phyloP scores from a whole-genome alignment of 2,888 invertebrate species.

The Perdita meconis region DNA sequence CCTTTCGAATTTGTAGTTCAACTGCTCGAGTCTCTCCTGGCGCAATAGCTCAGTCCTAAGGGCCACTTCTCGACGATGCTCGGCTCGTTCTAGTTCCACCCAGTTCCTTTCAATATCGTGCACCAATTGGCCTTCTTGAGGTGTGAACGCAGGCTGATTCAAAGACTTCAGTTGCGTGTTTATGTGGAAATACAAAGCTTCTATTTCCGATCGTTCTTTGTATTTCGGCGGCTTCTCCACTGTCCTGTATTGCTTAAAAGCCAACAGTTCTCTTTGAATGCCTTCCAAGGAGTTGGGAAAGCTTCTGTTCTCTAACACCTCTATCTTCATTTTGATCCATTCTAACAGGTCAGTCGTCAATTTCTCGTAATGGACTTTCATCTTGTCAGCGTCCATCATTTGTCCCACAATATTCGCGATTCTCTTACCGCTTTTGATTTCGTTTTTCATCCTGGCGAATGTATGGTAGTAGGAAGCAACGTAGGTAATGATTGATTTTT shows the following conservation, averaged over 20 bases:
- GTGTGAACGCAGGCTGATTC: constrained; percentile 93
- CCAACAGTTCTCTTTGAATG: constrained; percentile 94
- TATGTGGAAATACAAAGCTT: constrained; percentile 97
- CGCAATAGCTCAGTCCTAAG: constrained; percentile 94
- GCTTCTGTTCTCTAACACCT: constrained; percentile 92
- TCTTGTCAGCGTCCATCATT: constrained; percentile 97
- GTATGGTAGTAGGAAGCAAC: constrained; percentile 99
- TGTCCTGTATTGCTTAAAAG: constrained; percentile 98
- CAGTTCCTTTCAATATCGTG: constrained; percentile 98
- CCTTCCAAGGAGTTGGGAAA: constrained; percentile 98
- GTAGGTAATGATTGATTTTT: constrained; percentile 99
- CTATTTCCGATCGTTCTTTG: constrained; percentile 98
- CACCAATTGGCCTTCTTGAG: constrained; percentile 95
- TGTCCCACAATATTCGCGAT: constrained; percentile 99
- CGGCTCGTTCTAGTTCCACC: constrained; percentile 96
- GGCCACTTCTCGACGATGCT: constrained; percentile 97
- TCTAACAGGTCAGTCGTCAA: constrained; percentile 94
- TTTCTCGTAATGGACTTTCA: constrained; percentile 94
- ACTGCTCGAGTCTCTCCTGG: constrained; percentile 96
- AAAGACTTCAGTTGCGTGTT: constrained; percentile 98
- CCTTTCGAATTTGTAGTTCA: constrained; percentile 97
- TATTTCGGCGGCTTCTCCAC: constrained; percentile 99
- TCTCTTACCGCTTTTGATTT: constrained; percentile 98
- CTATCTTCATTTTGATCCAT: constrained; percentile 96
- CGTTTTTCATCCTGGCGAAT: constrained; percentile 99